Percentiles rank a stretch among this genome's conserved stretches.
phyloP scores from a whole-genome alignment of 2,888 invertebrate genomes.

The Dryomyza anilis region DNA sequence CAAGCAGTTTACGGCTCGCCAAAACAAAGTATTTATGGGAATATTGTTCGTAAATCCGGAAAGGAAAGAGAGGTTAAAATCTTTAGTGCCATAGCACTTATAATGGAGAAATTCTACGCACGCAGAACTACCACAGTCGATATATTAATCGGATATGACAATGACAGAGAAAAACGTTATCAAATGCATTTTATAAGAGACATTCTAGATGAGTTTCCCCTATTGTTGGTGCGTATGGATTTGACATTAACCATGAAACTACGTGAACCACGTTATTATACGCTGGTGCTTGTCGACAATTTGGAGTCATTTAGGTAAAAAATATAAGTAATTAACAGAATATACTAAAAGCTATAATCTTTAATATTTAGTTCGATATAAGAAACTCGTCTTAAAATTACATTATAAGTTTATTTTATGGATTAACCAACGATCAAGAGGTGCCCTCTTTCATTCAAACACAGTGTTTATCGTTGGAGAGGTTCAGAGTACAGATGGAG shows the following conservation, averaged over 20 bases:
- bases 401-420: too few species aligned
- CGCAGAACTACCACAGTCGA: not conserved
- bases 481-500: too few species aligned
- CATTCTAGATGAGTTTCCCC: not conserved
- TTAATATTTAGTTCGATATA: not conserved
- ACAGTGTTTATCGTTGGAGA: too few species aligned
- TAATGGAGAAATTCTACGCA: not conserved
- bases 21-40: too few species aligned
- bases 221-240: not conserved
- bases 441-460: too few species aligned
- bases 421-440: too few species aligned
- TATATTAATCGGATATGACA: not conserved
- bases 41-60: too few species aligned
- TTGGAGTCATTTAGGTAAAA: not conserved
- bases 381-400: too few species aligned
- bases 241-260: not conserved
- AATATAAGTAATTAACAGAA: not conserved
- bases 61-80: too few species aligned
- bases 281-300: not conserved
- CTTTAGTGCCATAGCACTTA: not conserved
- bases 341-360: not conserved
- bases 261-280: not conserved
- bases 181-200: not conserved
- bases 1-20: too few species aligned
- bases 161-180: not conserved